A percentile compares a stretch with the other conserved stretches of the same genome.
Conservation (phyloP, 2,888 invertebrate species). For the Yponomeuta cagnagella region DNA sequence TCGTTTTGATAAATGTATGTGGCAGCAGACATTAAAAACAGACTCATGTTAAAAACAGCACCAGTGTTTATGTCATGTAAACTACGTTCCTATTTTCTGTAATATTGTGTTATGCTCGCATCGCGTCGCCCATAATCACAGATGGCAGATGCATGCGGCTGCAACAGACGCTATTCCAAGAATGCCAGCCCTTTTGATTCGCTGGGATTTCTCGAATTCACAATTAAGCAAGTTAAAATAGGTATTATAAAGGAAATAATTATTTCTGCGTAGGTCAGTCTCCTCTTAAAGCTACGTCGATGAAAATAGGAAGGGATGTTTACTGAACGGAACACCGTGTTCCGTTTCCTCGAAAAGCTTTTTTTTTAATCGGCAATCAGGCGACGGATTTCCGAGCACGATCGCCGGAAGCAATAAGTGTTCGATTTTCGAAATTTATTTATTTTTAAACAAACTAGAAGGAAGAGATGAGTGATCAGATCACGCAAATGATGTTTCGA, state of each 20-base stretch:
- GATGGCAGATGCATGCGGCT: not conserved
- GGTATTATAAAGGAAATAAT: not conserved
- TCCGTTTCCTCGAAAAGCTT: not conserved
- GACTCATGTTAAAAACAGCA: too few species aligned
- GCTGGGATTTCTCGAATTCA: not conserved
- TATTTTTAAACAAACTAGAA: not conserved
- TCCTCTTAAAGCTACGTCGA: not conserved
- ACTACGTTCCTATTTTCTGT: too few species aligned
- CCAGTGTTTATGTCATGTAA: too few species aligned
- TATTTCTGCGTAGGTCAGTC: not conserved
- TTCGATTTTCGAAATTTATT: not conserved
- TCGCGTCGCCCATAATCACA: too few species aligned
- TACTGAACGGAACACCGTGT: not conserved
- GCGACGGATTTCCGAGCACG: slow-evolving; percentile 43
- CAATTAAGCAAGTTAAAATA: not conserved
- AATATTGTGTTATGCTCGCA: too few species aligned
- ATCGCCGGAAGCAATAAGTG: not conserved
- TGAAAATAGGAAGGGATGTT: not conserved
- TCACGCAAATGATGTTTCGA: slow-evolving; percentile 2
- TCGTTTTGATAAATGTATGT: too few species aligned
- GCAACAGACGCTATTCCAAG: not conserved
- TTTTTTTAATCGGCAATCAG: slow-evolving; percentile 36
- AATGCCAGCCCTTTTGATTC: not conserved
- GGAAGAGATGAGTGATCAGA: not conserved
- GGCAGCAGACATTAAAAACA: too few species aligned